phyloP scores from a whole-genome alignment of 2,797 vertebrate genomes.

The Poeciliopsis paucimaculata region DNA sequence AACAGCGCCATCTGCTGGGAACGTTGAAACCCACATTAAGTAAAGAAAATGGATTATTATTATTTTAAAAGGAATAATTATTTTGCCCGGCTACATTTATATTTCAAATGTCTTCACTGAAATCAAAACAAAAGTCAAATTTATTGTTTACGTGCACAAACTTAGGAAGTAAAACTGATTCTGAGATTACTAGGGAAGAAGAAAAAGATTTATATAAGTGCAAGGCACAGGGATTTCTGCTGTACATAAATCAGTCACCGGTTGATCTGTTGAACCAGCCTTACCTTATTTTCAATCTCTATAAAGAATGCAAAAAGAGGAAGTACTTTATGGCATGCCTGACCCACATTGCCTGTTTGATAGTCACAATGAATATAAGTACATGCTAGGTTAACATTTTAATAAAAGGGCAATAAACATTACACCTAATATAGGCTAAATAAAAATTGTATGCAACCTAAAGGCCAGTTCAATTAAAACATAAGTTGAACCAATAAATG shows the following conservation, averaged over 20 bases:
- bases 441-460: neutral
- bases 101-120: too few relatives aligned
- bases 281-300: neutral
- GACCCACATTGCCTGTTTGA: neutral
- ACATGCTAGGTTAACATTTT: neutral
- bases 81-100: too few relatives aligned
- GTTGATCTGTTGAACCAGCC: neutral
- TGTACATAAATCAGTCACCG: neutral
- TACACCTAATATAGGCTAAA: neutral
- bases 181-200: neutral
- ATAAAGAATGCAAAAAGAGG: neutral
- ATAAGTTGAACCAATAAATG: neutral
- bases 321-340: neutral
- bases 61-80: too few relatives aligned
- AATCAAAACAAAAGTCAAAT: too few relatives aligned
- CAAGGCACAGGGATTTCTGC: neutral
- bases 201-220: neutral
- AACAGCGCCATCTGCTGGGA: too few relatives aligned
- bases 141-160: too few relatives aligned
- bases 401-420: slow-evolving; percentile 1
- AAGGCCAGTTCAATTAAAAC: neutral
- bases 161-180: too few relatives aligned
- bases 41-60: too few relatives aligned
- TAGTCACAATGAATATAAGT: neutral
- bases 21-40: too few relatives aligned